Conservation (phyloP, 1,140 invertebrate genomes). For the Drosophila dunni region DNA sequence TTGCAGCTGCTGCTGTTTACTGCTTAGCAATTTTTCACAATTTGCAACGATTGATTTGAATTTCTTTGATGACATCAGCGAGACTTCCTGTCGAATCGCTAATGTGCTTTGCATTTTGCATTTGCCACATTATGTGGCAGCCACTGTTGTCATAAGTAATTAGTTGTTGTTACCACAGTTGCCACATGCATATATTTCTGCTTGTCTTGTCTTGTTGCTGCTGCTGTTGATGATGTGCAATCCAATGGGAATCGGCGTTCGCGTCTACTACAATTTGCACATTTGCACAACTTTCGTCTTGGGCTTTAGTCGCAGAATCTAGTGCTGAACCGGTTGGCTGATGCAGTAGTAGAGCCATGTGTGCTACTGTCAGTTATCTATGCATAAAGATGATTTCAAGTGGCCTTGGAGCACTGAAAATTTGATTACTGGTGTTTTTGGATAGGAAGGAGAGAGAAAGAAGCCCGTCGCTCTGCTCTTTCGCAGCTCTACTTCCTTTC, state of each 20-base stretch:
- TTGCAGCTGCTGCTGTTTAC: constrained; percentile 25
- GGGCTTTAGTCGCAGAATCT: constrained; percentile 17
- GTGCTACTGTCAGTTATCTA: not conserved
- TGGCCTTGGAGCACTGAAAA: not conserved
- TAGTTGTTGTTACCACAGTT: constrained; percentile 40
- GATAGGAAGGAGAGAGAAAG: too few relatives aligned
- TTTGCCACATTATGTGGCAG: constrained; percentile 56
- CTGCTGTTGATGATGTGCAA: constrained; percentile 16
- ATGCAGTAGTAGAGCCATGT: not conserved
- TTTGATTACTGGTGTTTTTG: too few relatives aligned
- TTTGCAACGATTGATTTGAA: constrained; percentile 65
- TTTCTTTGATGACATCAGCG: constrained; percentile 69
- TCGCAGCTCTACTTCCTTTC: too few relatives aligned
- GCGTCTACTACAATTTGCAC: constrained; percentile 9
- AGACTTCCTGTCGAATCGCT: constrained; percentile 66
- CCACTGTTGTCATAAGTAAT: constrained; percentile 50
- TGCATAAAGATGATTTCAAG: not conserved
- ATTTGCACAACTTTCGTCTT: constrained; percentile 27
- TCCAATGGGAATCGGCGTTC: not conserved
- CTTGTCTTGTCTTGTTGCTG: not conserved
- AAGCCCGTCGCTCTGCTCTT: too few relatives aligned
- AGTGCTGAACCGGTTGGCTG: constrained; percentile 23
- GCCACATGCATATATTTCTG: constrained; percentile 5
- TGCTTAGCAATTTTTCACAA: constrained; percentile 67
- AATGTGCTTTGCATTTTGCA: constrained; percentile 67